A percentile compares a stretch with the other conserved stretches of the same genome.
Conservation (phyloP, 2,888 invertebrate genomes). For the Anoplius nigerrimus region DNA sequence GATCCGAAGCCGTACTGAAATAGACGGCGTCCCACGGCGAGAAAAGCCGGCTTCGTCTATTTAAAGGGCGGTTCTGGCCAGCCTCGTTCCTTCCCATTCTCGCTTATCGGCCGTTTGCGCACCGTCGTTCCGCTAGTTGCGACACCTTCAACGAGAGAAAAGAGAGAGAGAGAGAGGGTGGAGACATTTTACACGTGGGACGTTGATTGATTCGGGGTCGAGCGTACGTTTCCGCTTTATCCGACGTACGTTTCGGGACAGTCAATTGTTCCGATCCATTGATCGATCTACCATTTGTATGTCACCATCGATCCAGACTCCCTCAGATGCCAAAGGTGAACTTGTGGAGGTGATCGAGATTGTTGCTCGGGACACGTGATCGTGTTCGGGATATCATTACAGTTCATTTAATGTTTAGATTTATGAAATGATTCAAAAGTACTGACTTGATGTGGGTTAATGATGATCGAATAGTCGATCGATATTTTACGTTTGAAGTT, state of each 20-base stretch:
- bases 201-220: slow-evolving; percentile 12
- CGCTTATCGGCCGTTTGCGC: slow-evolving; percentile 7
- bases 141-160: slow-evolving; percentile 27
- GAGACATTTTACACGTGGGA: slow-evolving; percentile 33
- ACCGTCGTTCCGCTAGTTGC: slow-evolving; percentile 24
- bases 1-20: slow-evolving; percentile 56
- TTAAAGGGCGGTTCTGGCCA: slow-evolving; percentile 49
- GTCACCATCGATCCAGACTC: no score
- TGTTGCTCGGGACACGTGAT: no score
- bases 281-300: no score
- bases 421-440: no score
- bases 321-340: no score
- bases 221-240: slow-evolving; percentile 33
- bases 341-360: no score
- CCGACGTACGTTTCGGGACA: slow-evolving; percentile 14
- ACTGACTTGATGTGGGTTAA: no score
- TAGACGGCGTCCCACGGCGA: slow-evolving; percentile 60
- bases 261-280: not conserved
- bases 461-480: no score
- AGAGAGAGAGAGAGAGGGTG: no score
- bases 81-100: slow-evolving; percentile 9
- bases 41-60: slow-evolving; percentile 56
- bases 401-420: no score
- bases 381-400: no score
- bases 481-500: no score